Base-by-base conservation (phyloP, 1,140 invertebrate species). In the Carposina sasakii region DNA sequence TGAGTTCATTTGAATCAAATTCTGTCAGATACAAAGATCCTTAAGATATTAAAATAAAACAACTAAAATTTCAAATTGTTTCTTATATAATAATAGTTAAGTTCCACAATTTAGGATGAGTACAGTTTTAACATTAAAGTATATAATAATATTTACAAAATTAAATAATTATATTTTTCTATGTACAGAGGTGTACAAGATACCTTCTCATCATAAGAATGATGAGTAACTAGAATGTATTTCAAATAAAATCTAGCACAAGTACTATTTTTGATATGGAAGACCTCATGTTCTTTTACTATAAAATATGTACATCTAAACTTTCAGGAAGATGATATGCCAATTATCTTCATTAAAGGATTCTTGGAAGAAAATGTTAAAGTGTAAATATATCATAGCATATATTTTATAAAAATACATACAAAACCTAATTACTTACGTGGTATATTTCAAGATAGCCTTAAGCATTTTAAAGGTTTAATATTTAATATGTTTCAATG, bases 371-470 rank as follows among this genome's bases (percentile, higher is more conserved):
- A 78, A 77, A 67, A 74, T 52, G 63, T 76, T 73, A 67, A 57
- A 74, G 56, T 81, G 70, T 83, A 83, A 81, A 79, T 81, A 81
- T 67, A 69, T 71, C 55, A 55, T 68, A 45, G 72, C 75, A 81
- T 81, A 81, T 81, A 81, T 78, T 79, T 79, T 81, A 81, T 75
- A 81, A 81, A 83, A 81, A 81, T 81, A 81, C 69, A 81, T 81
- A 81, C 76, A 84, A 81, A 83, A 76, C 8, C 63, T 71, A 58
- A 64, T 70, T 66, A 68, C n/a, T n/a, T n/a, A n/a, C n/a, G n/a
- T 61, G 60, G 64, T 60, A 48, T 56, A 52, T 72, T 67, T 62
- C 54, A 66, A 71, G 67, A 63, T 63, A 57, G 28, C 42, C 48
- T 58, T 68, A 62, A 67, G 61, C 76, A 77, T 60, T 70, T 59